A percentile compares a stretch with the other conserved stretches of the same genome.
Conservation (phyloP, 2,888 invertebrate genomes). For the Hydroisotoma schaefferi region DNA sequence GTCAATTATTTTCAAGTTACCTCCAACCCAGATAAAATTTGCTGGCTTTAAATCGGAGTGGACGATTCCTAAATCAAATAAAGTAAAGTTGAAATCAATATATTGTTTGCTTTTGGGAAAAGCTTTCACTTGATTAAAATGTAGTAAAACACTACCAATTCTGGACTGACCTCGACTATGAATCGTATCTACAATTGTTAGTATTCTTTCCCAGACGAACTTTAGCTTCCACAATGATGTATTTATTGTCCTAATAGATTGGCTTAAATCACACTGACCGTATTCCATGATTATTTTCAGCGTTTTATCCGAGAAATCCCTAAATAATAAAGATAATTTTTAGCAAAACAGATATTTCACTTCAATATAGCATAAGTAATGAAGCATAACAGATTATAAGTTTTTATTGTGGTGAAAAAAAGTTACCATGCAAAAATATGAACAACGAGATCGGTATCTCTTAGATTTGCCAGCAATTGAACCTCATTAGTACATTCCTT, state of each 20-base stretch:
- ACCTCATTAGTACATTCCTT: conserved; percentile 87
- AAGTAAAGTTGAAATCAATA: too few species aligned
- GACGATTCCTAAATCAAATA: conserved; percentile 69
- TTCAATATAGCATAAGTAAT: too few species aligned
- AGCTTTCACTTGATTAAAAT: neutral
- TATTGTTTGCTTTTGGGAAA: too few species aligned
- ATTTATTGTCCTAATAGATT: conserved; percentile 58
- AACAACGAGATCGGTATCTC: conserved; percentile 77
- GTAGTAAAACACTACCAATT: neutral
- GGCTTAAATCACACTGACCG: conserved; percentile 83
- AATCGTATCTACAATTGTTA: conserved; percentile 83
- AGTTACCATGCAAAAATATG: conserved; percentile 83
- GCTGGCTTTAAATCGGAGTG: conserved; percentile 96
- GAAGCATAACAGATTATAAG: neutral
- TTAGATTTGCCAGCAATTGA: conserved; percentile 71
- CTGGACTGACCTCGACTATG: conserved; percentile 70
- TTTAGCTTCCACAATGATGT: conserved; percentile 21
- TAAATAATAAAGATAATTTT: conserved; percentile 51
- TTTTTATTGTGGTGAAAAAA: neutral
- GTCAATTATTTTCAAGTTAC: conserved; percentile 88
- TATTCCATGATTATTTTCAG: conserved; percentile 87
- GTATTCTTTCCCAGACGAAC: conserved; percentile 79
- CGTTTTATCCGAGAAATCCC: conserved; percentile 67
- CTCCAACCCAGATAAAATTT: conserved; percentile 84
- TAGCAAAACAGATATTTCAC: too few species aligned